Base-by-base conservation (phyloP, 2,888 invertebrate species). In the Eustalomyia histrio region DNA sequence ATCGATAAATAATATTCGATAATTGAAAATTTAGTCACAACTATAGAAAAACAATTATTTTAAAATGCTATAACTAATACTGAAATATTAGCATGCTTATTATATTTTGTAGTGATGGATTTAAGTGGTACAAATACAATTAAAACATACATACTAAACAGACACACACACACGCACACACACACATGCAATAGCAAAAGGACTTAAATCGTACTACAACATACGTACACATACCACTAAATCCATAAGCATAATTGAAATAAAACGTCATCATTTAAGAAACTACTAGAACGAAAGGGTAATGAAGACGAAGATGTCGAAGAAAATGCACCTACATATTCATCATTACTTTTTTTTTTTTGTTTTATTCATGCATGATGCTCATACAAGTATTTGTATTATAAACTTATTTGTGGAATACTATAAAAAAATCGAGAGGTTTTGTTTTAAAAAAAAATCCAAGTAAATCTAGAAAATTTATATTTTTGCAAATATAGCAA, bases 401-500 rank as follows among this genome's bases (percentile, higher is more conserved):
- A 8, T 29, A 29, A 29, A 29, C 29, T 29, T 29, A 29, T 7
- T 6, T 6, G 29, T 29, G 7, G 1, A 29, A 29, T 6, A 24
- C 5, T 3, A 29, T 29, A 29, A 12, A 39, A 10, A 39, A 39
- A 39, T 12, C 12, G 39, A 14, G 39, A 12, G 39, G 39, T 12
- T 39, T 39, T 39, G 12, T 39, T 29, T 6, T 12, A 12, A 39
- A 35, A 35, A 39, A 39, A 29, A 29, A 29, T 4, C 29, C 4
- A 29, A 39, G 39, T 39, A 39, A 39, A 12, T 39, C 67, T 78
- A 65, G 52, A 78, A 74, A 29, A 81, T 78, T 73, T 74, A 80
- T 76, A 3, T 85, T 86, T 86, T 85, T 87, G 87, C 87, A 80
- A 84, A 86, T 85, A 82, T 85, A 85, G 87, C 87, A 87, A 84